These are phyloP conservation scores for Eospalax fontanierii DNA, from an alignment of 2,797 vertebrate genomes.

Conservation along the genomic window DNA sequence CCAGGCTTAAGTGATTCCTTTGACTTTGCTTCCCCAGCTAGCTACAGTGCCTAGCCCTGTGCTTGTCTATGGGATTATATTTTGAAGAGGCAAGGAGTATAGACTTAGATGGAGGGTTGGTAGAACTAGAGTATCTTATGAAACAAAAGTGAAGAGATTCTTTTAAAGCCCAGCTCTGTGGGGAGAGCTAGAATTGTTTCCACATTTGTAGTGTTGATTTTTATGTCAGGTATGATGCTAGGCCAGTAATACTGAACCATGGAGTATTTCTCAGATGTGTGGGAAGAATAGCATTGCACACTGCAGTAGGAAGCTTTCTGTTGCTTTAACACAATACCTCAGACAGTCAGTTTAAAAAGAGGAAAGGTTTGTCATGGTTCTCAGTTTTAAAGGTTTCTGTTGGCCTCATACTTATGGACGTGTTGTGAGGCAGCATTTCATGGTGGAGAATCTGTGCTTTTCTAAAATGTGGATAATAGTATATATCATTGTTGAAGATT, in stretches of 20 bases:
- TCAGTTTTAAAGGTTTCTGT: background rate
- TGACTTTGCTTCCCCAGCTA: background rate
- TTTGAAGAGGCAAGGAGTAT: background rate
- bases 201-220: background rate
- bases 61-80: background rate
- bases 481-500: background rate
- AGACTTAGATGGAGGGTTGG: constrained; percentile 24
- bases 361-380: background rate
- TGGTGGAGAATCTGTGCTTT: background rate
- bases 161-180: background rate
- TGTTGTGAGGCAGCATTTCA: too few relatives aligned
- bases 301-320: background rate
- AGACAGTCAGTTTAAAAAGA: background rate
- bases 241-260: background rate
- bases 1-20: background rate
- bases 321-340: background rate
- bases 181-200: background rate
- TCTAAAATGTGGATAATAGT: constrained; percentile 1
- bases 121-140: background rate
- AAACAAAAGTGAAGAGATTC: constrained; percentile 25
- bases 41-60: background rate
- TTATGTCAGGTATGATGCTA: background rate
- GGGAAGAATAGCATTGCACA: background rate
- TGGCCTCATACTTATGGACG: background rate
- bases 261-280: background rate